These are phyloP conservation scores for Lampropteryx suffumata DNA, from an alignment of 2,888 invertebrate species.

Conservation along the genomic window DNA sequence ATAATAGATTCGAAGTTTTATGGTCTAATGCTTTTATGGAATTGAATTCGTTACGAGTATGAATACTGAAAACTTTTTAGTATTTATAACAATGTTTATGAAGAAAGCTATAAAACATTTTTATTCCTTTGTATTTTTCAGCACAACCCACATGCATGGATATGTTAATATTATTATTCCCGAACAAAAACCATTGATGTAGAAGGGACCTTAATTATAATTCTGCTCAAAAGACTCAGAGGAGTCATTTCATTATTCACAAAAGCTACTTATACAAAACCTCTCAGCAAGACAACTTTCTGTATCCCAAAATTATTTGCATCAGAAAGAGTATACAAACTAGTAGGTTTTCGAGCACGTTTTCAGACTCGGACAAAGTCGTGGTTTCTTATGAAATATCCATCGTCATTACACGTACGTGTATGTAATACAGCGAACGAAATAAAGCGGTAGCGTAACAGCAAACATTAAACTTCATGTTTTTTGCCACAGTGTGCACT, in stretches of 20 bases:
- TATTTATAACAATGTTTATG: too few relatives aligned
- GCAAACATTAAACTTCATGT: too few relatives aligned
- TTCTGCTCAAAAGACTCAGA: conserved; percentile 36
- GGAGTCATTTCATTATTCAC: conserved; percentile 59
- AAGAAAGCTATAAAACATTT: too few relatives aligned
- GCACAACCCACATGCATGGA: too few relatives aligned
- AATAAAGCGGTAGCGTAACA: not conserved
- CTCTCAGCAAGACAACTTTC: conserved; percentile 47
- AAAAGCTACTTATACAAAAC: too few relatives aligned
- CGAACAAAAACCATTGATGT: not conserved
- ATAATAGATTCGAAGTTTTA: conserved; percentile 8
- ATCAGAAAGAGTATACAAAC: conserved; percentile 61
- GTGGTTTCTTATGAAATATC: not conserved
- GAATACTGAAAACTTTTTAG: too few relatives aligned
- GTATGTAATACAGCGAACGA: not conserved
- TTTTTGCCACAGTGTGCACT: too few relatives aligned
- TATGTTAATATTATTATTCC: too few relatives aligned
- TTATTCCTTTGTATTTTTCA: too few relatives aligned
- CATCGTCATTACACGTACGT: too few relatives aligned
- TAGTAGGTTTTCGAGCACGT: conserved; percentile 50
- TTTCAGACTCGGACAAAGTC: conserved; percentile 39
- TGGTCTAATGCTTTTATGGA: conserved; percentile 3
- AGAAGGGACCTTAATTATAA: conserved; percentile 17
- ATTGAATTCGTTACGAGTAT: conserved; percentile 1
- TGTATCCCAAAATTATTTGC: conserved; percentile 63